A percentile compares a stretch with the other conserved stretches of the same genome.
These are phyloP conservation scores for Heliconius nattereri DNA, from an alignment of 1,140 invertebrate genomes.

Conservation along the genomic window DNA sequence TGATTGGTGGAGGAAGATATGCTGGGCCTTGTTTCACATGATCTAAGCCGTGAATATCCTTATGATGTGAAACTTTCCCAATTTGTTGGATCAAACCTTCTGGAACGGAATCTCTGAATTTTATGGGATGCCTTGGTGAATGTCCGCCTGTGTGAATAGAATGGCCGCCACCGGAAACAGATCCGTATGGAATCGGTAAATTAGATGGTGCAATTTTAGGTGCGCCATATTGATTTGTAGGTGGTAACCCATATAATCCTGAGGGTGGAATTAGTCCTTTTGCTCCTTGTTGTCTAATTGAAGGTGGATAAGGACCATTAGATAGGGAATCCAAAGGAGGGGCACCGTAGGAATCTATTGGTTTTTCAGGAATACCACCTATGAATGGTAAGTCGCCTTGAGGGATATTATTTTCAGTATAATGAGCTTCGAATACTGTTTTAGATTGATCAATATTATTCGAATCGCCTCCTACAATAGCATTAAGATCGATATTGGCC, in stretches of 20 bases:
- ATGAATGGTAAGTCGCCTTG: conserved; percentile 49
- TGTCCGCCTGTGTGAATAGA: conserved; percentile 70
- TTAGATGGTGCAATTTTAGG: conserved; percentile 77
- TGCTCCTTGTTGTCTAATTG: conserved; percentile 71
- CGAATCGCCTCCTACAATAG: conserved; percentile 74
- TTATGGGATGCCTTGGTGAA: conserved; percentile 82
- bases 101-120: conserved; percentile 87
- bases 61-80: conserved; percentile 81
- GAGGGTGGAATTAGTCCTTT: conserved; percentile 81
- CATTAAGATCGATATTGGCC: conserved; percentile 74
- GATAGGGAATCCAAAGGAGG: conserved; percentile 78
- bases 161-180: conserved; percentile 70
- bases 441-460: conserved; percentile 79
- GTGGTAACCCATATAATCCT: conserved; percentile 81
- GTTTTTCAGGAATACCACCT: conserved; percentile 52
- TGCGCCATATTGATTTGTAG: conserved; percentile 80
- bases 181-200: conserved; percentile 74
- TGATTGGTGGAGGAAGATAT: conserved; percentile 85
- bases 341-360: conserved; percentile 75
- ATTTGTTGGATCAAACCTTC: conserved; percentile 84
- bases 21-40: conserved; percentile 76
- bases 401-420: conserved; percentile 62
- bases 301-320: conserved; percentile 78
- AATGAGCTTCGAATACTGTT: conserved; percentile 79
- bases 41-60: conserved; percentile 75